phyloP scores from a whole-genome alignment of 2,888 invertebrate species.

The Aporophyla nigra region DNA sequence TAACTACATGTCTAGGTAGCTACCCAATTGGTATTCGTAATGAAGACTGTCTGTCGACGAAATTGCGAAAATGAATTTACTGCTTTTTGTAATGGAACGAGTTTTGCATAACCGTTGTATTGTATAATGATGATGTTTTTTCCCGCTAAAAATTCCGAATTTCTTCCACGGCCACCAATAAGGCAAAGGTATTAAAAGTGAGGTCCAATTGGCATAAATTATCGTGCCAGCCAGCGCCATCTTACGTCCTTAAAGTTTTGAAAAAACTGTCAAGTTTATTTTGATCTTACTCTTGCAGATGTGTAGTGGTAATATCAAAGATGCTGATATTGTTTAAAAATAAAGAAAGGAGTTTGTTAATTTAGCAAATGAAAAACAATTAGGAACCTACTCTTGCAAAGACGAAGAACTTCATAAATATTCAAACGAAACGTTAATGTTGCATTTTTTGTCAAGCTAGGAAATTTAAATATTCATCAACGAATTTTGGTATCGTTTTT shows the following conservation, averaged over 20 bases:
- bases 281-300: neutral
- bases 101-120: slow-evolving; percentile 31
- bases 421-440: slow-evolving; percentile 1
- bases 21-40: slow-evolving; percentile 56
- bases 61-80: slow-evolving; percentile 55
- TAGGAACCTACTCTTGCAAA: neutral
- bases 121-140: slow-evolving; percentile 2
- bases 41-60: slow-evolving; percentile 35
- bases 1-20: slow-evolving; percentile 58
- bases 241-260: neutral
- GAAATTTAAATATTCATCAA: slow-evolving; percentile 3
- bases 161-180: neutral
- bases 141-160: slow-evolving; percentile 3
- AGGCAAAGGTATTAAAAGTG: slow-evolving; percentile 26
- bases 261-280: neutral
- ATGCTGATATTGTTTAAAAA: neutral
- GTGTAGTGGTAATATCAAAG: neutral
- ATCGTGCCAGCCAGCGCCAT: neutral
- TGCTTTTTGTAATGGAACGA: slow-evolving; percentile 40
- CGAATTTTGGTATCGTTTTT: neutral
- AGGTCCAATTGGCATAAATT: slow-evolving; percentile 1
- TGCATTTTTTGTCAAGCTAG: neutral
- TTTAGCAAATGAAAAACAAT: neutral
- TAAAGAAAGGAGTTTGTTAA: slow-evolving; percentile 1
- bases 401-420: slow-evolving; percentile 12